These are phyloP conservation scores for Papilio polyxenes DNA, from an alignment of 1,140 invertebrate species.

Conservation along the genomic window DNA sequence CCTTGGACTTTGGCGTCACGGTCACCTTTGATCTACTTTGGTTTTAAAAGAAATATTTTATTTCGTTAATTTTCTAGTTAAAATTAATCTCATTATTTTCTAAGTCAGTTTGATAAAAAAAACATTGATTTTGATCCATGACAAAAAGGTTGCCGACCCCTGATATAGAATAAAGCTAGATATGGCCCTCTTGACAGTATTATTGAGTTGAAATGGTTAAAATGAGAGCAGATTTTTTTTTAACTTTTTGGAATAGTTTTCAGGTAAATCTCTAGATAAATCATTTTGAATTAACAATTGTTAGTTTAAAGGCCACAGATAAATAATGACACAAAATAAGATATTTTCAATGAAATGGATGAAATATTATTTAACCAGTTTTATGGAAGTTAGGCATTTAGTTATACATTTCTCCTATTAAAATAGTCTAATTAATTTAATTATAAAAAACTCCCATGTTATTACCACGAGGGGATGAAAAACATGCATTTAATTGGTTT, in stretches of 20 bases:
- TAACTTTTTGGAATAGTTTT: neutral
- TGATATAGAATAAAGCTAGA: conserved; percentile 10
- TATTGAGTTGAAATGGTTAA: neutral
- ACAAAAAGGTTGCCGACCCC: neutral
- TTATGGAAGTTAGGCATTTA: conserved; percentile 70
- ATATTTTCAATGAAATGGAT: neutral
- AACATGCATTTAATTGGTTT: conserved; percentile 49
- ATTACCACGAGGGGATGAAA: conserved; percentile 74
- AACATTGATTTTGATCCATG: neutral
- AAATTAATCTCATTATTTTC: no score
- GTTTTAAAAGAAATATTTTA: no score
- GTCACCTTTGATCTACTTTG: no score
- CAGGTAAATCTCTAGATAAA: no score
- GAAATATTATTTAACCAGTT: conserved; percentile 34
- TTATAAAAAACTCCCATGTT: conserved; percentile 44
- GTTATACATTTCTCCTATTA: conserved; percentile 36
- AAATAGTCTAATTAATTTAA: conserved; percentile 22
- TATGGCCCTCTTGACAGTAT: neutral
- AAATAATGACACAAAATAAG: no score
- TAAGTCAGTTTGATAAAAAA: no score
- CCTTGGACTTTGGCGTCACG: no score
- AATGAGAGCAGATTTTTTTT: neutral
- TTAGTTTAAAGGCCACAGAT: no score
- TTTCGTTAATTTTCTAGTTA: no score
- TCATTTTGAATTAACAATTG: no score